Evolutionary conservation across 2,113 vertebrate species (phyloP), one percentile per base, ranked within the genome.

Genomic region (Anser cygnoides): DNA sequence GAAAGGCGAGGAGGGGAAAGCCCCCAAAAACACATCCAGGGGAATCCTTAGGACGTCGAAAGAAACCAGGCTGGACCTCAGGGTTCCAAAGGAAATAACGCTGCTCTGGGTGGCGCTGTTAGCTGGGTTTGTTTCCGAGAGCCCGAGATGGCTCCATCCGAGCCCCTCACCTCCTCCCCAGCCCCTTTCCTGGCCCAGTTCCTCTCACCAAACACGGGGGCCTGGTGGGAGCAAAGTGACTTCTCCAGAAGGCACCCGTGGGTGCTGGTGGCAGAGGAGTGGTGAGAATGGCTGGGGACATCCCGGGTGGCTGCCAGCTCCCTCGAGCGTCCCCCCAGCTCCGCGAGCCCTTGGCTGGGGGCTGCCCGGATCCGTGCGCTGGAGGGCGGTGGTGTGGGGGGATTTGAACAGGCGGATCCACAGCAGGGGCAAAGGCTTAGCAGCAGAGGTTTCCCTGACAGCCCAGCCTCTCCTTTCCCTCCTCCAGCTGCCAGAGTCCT

Each of bases 401-500:
- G 13, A 23, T 73, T 33, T 0, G 7, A 11, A 5, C 0, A 2
- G 65, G 13, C 0, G 9, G 54, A 62, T 7, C 37, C 46, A 3
- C 0, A 4, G 57, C 33, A 22, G 59, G 7, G 55, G 18, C 0
- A 5, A 3, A 55, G 29, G 44, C 39, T 26, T 61, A 12, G 35
- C 1, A 0, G 37, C 19, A 13, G 57, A n/a, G 35, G 8, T 46
- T 62, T 43, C 28, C 12, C 57, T n/a, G 57, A n/a, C 50, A 26
- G 7, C 50, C 16, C 50, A 26, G 3, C 50, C 16, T 23, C 9
- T 84, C 41, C 84, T 41, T 4, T 4, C 49, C 20, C 12, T 73
- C 37, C 10, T 3, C 1, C 90, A 98, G 98, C 44, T 0, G 83
- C 96, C 1, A 82, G 90, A n/a, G 63, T 98, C 59, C 71, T 85